These are phyloP conservation scores for Notospermus geniculatus DNA, from an alignment of 1,140 invertebrate genomes.

Conservation along the genomic window DNA sequence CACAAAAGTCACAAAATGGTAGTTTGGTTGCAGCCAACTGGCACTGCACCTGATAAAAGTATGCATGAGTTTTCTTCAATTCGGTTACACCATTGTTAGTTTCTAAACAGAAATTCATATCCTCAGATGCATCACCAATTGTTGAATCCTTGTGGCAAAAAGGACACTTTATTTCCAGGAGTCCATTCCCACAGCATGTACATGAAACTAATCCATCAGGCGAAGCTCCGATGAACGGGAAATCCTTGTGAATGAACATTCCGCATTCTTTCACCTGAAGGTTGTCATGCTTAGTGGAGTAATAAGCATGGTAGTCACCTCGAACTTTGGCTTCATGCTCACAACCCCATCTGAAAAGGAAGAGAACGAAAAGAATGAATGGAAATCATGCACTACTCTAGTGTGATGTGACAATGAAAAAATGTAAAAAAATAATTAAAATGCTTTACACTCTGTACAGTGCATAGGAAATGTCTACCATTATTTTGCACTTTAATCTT, in stretches of 20 bases:
- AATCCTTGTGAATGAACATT: slow-evolving; percentile 19
- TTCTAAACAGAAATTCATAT: slow-evolving; percentile 3
- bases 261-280: slow-evolving; percentile 23
- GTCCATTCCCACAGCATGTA: slow-evolving; percentile 23
- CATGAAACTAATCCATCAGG: slow-evolving; percentile 25
- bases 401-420: too few relatives aligned
- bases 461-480: too few relatives aligned
- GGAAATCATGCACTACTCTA: too few relatives aligned
- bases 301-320: slow-evolving; percentile 1
- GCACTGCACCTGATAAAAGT: slow-evolving; percentile 21
- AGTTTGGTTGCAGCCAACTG: slow-evolving; percentile 15
- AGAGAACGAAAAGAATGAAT: slow-evolving; percentile 27
- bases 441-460: too few relatives aligned
- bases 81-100: not conserved
- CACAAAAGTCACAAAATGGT: slow-evolving; percentile 21
- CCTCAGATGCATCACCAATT: not conserved
- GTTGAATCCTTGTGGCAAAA: slow-evolving; percentile 16
- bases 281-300: slow-evolving; percentile 14
- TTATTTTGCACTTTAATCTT: too few relatives aligned
- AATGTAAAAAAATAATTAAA: too few relatives aligned
- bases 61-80: slow-evolving; percentile 9
- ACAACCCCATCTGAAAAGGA: too few relatives aligned
- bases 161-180: slow-evolving; percentile 29
- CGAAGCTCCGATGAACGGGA: slow-evolving; percentile 26
- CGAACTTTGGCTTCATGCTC: slow-evolving; percentile 20